Percentiles rank a stretch among this genome's conserved stretches.
Conservation (phyloP, 2,113 vertebrate species). For the Cervus canadensis region DNA sequence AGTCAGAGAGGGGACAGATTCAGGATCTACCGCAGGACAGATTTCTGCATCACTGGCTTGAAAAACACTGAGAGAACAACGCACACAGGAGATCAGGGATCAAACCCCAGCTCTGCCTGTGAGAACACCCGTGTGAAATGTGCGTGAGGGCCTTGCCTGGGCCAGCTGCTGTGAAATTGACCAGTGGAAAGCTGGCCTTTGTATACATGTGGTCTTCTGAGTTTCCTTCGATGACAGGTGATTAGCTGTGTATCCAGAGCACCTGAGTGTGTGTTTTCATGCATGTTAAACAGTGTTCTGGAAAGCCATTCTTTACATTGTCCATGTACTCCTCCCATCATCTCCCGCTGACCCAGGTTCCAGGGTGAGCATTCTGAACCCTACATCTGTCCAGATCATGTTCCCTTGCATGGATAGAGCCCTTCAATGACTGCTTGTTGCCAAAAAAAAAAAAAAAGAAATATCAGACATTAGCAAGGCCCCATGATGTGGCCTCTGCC, state of each 20-base stretch:
- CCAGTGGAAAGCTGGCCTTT: background rate
- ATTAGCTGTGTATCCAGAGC: background rate
- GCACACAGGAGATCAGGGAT: background rate
- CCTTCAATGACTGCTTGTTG: background rate
- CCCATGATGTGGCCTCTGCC: fast-evolving
- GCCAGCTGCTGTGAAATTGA: background rate
- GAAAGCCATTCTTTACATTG: background rate
- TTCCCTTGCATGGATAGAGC: background rate
- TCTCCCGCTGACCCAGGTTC: background rate
- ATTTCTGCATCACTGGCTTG: background rate
- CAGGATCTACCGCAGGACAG: background rate
- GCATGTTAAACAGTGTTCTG: background rate
- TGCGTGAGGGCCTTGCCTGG: background rate
- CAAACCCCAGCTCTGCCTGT: background rate
- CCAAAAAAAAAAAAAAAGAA: background rate
- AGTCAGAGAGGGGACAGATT: background rate
- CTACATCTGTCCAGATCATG: no score
- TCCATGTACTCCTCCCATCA: background rate
- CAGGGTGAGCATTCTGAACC: background rate
- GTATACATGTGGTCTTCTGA: background rate
- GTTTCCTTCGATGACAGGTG: background rate
- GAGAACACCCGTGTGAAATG: background rate
- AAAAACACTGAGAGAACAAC: background rate
- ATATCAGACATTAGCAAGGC: background rate
- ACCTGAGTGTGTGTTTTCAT: background rate